Evolutionary conservation across 2,888 invertebrate species (phyloP).

Genomic region (Germaria angustata): DNA sequence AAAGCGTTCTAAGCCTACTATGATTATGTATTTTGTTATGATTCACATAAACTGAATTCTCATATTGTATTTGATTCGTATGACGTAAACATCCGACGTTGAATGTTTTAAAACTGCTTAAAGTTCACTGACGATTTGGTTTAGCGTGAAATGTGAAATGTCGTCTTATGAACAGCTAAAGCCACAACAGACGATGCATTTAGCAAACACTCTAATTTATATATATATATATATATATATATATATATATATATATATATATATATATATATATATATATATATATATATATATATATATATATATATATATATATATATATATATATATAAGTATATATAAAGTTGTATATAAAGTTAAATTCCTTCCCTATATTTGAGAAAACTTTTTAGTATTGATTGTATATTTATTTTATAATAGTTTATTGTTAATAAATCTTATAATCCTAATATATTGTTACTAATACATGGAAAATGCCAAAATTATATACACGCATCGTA

Average conservation of each 20-base stretch:
- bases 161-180: too few relatives aligned
- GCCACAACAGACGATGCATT: too few relatives aligned
- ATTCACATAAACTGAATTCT: too few relatives aligned
- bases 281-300: background rate
- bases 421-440: constrained; percentile 31
- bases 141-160: too few relatives aligned
- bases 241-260: background rate
- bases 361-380: background rate
- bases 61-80: too few relatives aligned
- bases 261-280: background rate
- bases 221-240: background rate
- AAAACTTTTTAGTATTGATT: background rate
- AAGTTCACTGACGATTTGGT: too few relatives aligned
- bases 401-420: constrained; percentile 5
- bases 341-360: too few relatives aligned
- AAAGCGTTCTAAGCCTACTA: too few relatives aligned
- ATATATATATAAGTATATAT: background rate
- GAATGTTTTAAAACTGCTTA: too few relatives aligned
- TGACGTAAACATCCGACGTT: too few relatives aligned
- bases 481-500: background rate
- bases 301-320: background rate
- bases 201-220: too few relatives aligned
- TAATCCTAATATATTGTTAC: constrained; percentile 10
- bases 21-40: too few relatives aligned
- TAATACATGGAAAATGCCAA: background rate